phyloP scores from a whole-genome alignment of 1,140 invertebrate genomes.

The Geopemphigus sp. region DNA sequence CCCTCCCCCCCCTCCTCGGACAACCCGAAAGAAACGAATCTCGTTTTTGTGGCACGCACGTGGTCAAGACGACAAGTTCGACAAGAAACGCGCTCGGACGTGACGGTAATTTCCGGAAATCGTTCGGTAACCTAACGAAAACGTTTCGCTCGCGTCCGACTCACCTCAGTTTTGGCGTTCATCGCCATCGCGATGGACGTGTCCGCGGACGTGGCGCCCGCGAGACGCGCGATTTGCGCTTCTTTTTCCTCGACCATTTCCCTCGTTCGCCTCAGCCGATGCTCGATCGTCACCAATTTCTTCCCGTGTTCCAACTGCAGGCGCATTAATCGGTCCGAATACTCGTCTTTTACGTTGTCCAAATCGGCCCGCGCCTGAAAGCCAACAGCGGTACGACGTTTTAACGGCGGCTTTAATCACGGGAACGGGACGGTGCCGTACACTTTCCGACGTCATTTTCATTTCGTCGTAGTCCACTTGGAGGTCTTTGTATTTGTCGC shows the following conservation, averaged over 20 bases:
- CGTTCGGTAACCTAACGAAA: too few relatives aligned
- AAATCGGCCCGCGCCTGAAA: conserved; percentile 5
- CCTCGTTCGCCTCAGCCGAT: neutral
- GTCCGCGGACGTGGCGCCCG: neutral
- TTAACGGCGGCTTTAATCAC: too few relatives aligned
- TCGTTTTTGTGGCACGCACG: too few relatives aligned
- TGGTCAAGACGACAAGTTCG: too few relatives aligned
- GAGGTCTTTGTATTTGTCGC: conserved; percentile 29
- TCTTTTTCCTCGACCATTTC: conserved; percentile 35
- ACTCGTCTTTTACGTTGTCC: neutral
- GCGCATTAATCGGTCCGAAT: neutral
- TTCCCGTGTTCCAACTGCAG: conserved; percentile 18
- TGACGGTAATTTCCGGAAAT: too few relatives aligned
- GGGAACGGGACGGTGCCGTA: too few relatives aligned
- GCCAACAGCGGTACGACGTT: too few relatives aligned
- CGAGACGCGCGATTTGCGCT: conserved; percentile 17
- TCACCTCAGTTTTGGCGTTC: conserved; percentile 40
- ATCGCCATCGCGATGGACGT: conserved; percentile 32
- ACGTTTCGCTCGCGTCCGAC: too few relatives aligned
- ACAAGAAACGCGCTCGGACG: too few relatives aligned
- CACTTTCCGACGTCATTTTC: conserved; percentile 30
- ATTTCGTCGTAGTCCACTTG: conserved; percentile 16
- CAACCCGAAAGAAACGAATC: too few relatives aligned
- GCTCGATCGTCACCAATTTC: neutral
- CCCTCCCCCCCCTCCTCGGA: too few relatives aligned